Evolutionary conservation across 2,113 vertebrate species (phyloP), one percentile per base, ranked within the genome.

Genomic region (Cyanoramphus novaezelandiae): DNA sequence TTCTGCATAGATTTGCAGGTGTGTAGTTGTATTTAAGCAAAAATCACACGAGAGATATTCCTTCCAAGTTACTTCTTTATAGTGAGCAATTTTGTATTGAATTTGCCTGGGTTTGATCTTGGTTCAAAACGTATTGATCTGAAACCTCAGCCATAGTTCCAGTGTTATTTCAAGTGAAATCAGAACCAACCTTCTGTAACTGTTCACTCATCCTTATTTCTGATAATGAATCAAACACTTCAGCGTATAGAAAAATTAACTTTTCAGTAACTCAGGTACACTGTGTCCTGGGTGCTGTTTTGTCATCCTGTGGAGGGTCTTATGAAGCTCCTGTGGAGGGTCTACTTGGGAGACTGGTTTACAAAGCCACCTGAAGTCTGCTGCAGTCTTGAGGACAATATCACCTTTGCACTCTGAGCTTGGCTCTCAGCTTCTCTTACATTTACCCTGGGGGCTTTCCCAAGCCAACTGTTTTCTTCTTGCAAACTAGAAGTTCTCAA

Each of bases 1-100:
- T 53, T 94, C 81, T 92, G 55, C 62, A 89, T 92, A 62, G 20
- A 69, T 84, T 81, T 88, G 72, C 83, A 71, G 64, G 77, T 84
- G 37, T 84, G 84, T 49, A 62, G 52, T 59, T 95, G 57, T 69
- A 72, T 89, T 88, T 84, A 72, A 93, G 62, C 55, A 65, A 65
- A 70, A 49, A 90, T 59, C 44, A 64, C 8, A 49, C 29, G 27
- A 29, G 49, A 90, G 7, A n/a, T 91, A 11, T 82, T 90, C 59
- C 70, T 82, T 69, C 53, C 88, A 28, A 76, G 57, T 37, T 69
- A 24, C 8, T 83, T 75, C 39, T 81, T 78, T 31, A 7, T 78
- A 75, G 44, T 3, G 39, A 64, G 20, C 47, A 27, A 3, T 62
- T 72, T 86, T 63, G 13, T 18, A 0, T 5, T 72, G 70, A 49